These are phyloP conservation scores for Cheumatopsyche charites DNA, from an alignment of 1,140 invertebrate species.

Conservation along the genomic window DNA sequence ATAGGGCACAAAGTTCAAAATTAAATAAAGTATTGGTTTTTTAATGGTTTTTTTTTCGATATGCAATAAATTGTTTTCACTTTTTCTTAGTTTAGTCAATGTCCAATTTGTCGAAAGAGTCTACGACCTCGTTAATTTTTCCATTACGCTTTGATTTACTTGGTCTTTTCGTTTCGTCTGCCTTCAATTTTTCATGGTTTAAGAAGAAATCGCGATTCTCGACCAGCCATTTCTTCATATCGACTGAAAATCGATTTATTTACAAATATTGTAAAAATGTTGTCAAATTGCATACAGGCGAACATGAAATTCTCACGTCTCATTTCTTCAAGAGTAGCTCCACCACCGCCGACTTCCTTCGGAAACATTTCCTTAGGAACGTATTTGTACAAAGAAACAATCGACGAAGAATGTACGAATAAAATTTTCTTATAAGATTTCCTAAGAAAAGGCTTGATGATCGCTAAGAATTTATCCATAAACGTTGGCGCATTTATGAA, in stretches of 20 bases:
- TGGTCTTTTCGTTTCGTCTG: slow-evolving; percentile 66
- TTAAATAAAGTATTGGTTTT: too few relatives aligned
- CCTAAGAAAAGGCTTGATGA: slow-evolving; percentile 75
- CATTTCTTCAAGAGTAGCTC: not conserved
- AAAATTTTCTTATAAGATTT: slow-evolving; percentile 68
- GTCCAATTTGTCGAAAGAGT: slow-evolving; percentile 72
- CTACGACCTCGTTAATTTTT: slow-evolving; percentile 71
- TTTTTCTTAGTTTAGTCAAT: slow-evolving; percentile 67
- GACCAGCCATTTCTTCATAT: slow-evolving; percentile 51
- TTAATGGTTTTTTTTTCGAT: too few relatives aligned
- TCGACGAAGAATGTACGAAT: slow-evolving; percentile 54
- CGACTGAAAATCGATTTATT: too few relatives aligned
- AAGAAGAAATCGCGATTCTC: slow-evolving; percentile 63
- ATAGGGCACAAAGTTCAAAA: too few relatives aligned
- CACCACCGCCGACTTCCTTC: slow-evolving; percentile 63
- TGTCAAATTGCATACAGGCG: too few relatives aligned
- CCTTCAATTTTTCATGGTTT: slow-evolving; percentile 63
- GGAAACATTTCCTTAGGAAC: slow-evolving; percentile 61
- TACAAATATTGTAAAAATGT: too few relatives aligned
- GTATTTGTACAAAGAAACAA: slow-evolving; percentile 54
- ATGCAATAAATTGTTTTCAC: too few relatives aligned
- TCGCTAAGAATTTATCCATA: slow-evolving; percentile 69
- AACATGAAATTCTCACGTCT: too few relatives aligned
- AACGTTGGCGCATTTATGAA: slow-evolving; percentile 71
- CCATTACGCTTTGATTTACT: slow-evolving; percentile 69